These are phyloP conservation scores for Drosophila gunungcola DNA, from an alignment of 1,140 invertebrate species.

Conservation along the genomic window DNA sequence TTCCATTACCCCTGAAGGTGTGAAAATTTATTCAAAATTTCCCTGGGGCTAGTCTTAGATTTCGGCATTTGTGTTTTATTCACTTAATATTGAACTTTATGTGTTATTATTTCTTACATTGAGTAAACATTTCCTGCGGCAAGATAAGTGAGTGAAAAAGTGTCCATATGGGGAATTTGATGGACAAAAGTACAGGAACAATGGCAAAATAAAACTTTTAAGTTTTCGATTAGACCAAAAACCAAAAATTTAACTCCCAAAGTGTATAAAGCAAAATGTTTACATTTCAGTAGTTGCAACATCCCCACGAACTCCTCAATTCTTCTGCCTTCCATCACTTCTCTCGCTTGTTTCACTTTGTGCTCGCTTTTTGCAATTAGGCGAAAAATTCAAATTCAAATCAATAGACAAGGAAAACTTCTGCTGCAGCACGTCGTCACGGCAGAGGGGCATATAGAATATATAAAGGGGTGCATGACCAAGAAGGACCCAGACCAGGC, in stretches of 20 bases:
- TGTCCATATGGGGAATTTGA: neutral
- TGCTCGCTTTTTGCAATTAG: conserved; percentile 66
- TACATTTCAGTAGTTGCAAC: neutral
- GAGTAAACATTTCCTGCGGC: neutral
- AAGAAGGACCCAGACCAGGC: conserved; percentile 33
- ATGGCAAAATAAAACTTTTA: neutral
- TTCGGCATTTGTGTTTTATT: conserved; percentile 21
- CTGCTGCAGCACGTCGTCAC: conserved; percentile 67
- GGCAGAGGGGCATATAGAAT: conserved; percentile 11
- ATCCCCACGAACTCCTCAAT: neutral
- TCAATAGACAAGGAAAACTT: conserved; percentile 71
- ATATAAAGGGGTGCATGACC: conserved; percentile 12
- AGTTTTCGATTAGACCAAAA: neutral
- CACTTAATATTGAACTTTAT: conserved; percentile 15
- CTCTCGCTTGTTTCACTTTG: conserved; percentile 31
- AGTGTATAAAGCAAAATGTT: conserved; percentile 8
- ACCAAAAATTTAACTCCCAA: neutral
- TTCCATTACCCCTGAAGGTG: neutral
- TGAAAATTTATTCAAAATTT: neutral
- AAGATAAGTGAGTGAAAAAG: neutral
- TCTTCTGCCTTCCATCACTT: neutral
- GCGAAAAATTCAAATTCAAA: conserved; percentile 74
- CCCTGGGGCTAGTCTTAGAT: neutral
- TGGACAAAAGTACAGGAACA: neutral
- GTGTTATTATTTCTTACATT: conserved; percentile 1